Percentiles rank a stretch among this genome's conserved stretches.
Conservation (phyloP, 2,797 vertebrate species). For the Microctenopoma steveboyesi region DNA sequence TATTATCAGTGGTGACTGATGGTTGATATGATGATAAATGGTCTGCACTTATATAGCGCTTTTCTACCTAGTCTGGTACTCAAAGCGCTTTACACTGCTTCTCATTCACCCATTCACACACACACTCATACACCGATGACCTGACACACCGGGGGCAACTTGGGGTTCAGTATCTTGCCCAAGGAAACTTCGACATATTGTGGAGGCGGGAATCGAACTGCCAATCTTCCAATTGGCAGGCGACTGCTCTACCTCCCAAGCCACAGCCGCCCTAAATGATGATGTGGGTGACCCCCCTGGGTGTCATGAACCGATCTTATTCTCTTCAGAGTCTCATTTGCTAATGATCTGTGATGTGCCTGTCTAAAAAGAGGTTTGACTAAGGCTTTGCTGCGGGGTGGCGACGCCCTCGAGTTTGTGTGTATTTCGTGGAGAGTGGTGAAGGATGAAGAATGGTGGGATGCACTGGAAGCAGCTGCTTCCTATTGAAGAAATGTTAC, state of each 20-base stretch:
- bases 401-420: conserved; percentile 15
- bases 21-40: conserved; percentile 7
- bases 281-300: conserved; percentile 31
- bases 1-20: conserved; percentile 25
- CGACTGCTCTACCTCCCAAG: too few relatives aligned
- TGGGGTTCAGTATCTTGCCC: too few relatives aligned
- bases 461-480: not conserved
- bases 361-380: conserved; percentile 51
- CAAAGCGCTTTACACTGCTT: too few relatives aligned
- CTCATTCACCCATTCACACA: too few relatives aligned
- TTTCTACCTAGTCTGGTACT: too few relatives aligned
- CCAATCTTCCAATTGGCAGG: too few relatives aligned
- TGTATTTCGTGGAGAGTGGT: conserved; percentile 4
- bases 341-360: conserved; percentile 60
- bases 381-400: conserved; percentile 31
- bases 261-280: not conserved
- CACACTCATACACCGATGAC: too few relatives aligned
- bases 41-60: too few relatives aligned
- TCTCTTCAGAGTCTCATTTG: conserved; percentile 29
- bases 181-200: too few relatives aligned
- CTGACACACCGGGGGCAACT: too few relatives aligned
- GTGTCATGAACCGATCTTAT: conserved; percentile 56
- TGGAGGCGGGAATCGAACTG: too few relatives aligned
- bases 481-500: not conserved
- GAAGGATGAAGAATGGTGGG: not conserved